These are phyloP conservation scores for Cladorhizidae sp. DNA, from an alignment of 37 sponge, comb jelly and placozoan species.

Conservation along the genomic window DNA sequence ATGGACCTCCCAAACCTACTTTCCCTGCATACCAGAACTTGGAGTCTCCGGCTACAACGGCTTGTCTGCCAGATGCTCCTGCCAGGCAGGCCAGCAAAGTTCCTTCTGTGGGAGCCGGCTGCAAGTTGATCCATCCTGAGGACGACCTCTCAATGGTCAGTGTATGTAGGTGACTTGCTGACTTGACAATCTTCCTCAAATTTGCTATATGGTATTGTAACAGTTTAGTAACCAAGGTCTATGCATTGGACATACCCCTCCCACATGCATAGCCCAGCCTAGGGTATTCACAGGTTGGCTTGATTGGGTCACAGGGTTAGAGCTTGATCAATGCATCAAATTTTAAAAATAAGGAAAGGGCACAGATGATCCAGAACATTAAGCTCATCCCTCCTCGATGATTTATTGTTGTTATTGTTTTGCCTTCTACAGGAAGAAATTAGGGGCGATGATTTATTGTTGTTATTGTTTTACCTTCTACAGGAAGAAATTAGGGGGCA, in stretches of 20 bases:
- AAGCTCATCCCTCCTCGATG: too few relatives aligned
- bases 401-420: neutral
- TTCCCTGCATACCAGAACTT: slow-evolving; percentile 59
- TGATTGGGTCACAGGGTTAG: too few relatives aligned
- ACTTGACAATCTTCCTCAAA: too few relatives aligned
- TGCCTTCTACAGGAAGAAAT: slow-evolving; percentile 22
- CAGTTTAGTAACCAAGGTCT: too few relatives aligned
- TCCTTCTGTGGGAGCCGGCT: slow-evolving; percentile 57
- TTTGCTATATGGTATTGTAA: too few relatives aligned
- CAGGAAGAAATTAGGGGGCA: slow-evolving; percentile 53
- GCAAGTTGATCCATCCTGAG: slow-evolving; percentile 86
- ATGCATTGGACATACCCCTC: too few relatives aligned
- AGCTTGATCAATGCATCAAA: too few relatives aligned
- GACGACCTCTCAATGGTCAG: slow-evolving; percentile 95
- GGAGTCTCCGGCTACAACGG: neutral
- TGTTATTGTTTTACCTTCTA: neutral
- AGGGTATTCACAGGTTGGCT: too few relatives aligned
- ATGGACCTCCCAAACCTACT: slow-evolving; percentile 41
- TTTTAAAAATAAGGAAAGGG: too few relatives aligned
- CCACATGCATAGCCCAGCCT: too few relatives aligned
- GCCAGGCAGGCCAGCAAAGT: slow-evolving; percentile 41
- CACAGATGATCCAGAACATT: too few relatives aligned
- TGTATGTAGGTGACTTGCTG: too few relatives aligned
- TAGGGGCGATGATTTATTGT: slow-evolving; percentile 12
- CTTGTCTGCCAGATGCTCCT: slow-evolving; percentile 22